phyloP scores from a whole-genome alignment of 2,113 vertebrate species.

The Menura novaehollandiae region DNA sequence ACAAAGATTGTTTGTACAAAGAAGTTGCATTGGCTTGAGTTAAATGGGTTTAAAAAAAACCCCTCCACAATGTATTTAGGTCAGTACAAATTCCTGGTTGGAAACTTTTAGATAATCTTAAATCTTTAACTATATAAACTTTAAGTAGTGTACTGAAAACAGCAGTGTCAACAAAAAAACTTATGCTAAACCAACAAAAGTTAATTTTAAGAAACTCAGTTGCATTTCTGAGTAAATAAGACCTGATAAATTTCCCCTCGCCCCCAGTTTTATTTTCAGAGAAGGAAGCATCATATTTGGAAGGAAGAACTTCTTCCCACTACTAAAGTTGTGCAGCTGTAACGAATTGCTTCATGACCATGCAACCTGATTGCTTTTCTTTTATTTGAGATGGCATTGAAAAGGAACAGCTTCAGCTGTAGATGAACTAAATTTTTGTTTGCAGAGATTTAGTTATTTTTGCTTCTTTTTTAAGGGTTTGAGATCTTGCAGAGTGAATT shows the following conservation, averaged over 20 bases:
- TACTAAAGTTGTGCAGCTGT: background rate
- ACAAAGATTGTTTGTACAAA: constrained; percentile 44
- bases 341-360: background rate
- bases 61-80: constrained; percentile 22
- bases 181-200: background rate
- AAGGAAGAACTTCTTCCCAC: background rate
- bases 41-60: background rate
- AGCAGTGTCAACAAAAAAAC: background rate
- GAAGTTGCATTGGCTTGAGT: background rate
- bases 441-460: background rate
- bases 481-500: background rate
- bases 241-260: background rate
- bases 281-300: background rate
- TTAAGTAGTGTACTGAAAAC: background rate
- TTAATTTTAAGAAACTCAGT: background rate
- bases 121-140: constrained; percentile 23
- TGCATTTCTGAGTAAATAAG: background rate
- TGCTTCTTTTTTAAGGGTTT: background rate
- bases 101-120: constrained; percentile 36
- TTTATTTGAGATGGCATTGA: background rate
- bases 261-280: background rate
- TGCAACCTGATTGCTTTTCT: constrained; percentile 18
- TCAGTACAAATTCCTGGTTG: constrained; percentile 41
- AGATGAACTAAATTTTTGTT: background rate
- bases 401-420: background rate